A percentile compares a stretch with the other conserved stretches of the same genome.
Conservation (phyloP, 1,140 invertebrate species). For the Zophobas morio region DNA sequence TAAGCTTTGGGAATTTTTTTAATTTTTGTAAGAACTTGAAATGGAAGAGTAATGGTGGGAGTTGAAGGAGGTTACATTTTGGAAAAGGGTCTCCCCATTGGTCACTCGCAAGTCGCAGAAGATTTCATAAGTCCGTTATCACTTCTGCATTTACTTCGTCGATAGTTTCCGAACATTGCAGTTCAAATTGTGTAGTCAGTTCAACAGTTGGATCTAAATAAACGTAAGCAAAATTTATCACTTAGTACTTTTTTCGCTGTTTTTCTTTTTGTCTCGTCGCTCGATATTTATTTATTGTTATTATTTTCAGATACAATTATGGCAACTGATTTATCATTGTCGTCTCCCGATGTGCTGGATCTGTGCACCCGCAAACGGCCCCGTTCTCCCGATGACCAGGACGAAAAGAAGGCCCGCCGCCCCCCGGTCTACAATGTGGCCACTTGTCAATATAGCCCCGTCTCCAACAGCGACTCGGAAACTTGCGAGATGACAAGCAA, state of each 20-base stretch:
- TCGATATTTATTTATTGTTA: no score
- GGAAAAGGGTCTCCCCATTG: constrained; percentile 28
- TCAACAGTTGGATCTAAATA: no score
- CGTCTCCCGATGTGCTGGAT: constrained; percentile 45
- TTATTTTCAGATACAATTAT: no score
- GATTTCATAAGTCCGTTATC: constrained; percentile 10
- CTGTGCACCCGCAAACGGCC: constrained; percentile 50
- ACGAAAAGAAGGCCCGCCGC: not conserved
- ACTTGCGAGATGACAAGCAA: constrained; percentile 35
- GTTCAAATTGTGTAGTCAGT: no score
- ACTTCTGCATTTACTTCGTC: not conserved
- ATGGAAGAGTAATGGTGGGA: no score
- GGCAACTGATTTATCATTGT: no score
- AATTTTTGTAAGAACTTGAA: no score
- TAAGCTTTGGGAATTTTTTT: no score
- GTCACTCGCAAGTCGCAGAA: constrained; percentile 9
- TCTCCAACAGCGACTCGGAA: constrained; percentile 49
- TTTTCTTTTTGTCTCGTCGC: no score
- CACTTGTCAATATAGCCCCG: constrained; percentile 29
- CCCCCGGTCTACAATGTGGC: constrained; percentile 4
- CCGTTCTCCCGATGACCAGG: constrained; percentile 19
- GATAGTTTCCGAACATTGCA: no score
- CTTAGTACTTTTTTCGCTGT: no score
- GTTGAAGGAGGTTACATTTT: not conserved
- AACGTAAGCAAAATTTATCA: no score